Conservation (phyloP, 1,140 invertebrate species). For the Ruditapes philippinarum region DNA sequence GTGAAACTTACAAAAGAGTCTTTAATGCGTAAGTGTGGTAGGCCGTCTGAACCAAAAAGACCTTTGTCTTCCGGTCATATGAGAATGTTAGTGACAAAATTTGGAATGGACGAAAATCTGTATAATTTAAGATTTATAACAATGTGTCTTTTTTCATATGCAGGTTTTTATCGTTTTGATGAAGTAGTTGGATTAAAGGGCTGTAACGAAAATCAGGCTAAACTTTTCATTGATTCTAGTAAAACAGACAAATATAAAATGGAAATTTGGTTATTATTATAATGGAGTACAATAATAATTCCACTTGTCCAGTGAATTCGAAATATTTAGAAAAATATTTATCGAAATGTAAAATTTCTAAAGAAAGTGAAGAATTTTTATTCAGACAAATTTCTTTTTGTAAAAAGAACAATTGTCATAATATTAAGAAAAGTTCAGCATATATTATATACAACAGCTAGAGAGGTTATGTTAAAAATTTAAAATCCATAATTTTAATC, state of each 20-base stretch:
- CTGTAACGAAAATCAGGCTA: not conserved
- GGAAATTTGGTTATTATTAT: not conserved
- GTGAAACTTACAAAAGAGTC: not conserved
- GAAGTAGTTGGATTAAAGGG: not conserved
- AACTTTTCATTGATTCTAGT: not conserved
- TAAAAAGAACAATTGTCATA: not conserved
- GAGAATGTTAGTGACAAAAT: not conserved
- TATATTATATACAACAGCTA: conserved; percentile 16
- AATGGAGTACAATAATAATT: not conserved
- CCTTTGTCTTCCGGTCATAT: not conserved
- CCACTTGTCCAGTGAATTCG: conserved; percentile 24
- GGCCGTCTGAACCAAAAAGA: not conserved
- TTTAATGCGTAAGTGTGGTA: not conserved
- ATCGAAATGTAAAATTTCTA: not conserved
- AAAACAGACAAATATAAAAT: not conserved
- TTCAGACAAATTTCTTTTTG: not conserved
- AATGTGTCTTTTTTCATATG: not conserved
- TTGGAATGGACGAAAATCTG: not conserved
- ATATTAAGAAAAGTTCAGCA: not conserved
- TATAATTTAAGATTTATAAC: not conserved
- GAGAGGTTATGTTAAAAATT: conserved; percentile 4
- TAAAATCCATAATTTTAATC: not conserved
- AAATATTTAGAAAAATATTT: not conserved
- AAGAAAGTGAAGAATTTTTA: not conserved
- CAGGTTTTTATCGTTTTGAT: not conserved